These are phyloP conservation scores for Blera fallax DNA, from an alignment of 2,888 invertebrate species.

Conservation along the genomic window DNA sequence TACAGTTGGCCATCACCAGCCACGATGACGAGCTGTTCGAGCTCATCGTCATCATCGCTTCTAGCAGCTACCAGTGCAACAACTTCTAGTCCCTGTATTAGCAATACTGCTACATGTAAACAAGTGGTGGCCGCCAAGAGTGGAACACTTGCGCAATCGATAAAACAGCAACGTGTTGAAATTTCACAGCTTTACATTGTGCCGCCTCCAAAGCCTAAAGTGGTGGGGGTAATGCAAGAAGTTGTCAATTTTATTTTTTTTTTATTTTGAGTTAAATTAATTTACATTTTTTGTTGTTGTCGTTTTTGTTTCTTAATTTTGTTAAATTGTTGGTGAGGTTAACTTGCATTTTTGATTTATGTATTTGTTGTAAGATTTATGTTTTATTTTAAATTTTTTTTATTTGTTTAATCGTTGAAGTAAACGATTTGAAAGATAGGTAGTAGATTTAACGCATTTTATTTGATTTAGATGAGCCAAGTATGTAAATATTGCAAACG, in stretches of 20 bases:
- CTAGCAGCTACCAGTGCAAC: constrained; percentile 61
- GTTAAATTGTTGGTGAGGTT: constrained; percentile 34
- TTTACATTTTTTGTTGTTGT: constrained; percentile 8
- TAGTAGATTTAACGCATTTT: not conserved
- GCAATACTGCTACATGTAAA: constrained; percentile 51
- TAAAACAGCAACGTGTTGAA: constrained; percentile 75
- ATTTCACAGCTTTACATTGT: constrained; percentile 76
- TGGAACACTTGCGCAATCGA: constrained; percentile 74
- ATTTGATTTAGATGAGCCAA: not conserved
- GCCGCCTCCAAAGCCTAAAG: constrained; percentile 74
- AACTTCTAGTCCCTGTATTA: constrained; percentile 45
- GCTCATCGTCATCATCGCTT: constrained; percentile 52
- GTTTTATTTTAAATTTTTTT: constrained; percentile 3
- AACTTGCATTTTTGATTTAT: constrained; percentile 56
- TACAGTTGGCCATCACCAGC: constrained; percentile 83
- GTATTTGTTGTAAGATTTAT: constrained; percentile 37
- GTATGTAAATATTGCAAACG: not conserved
- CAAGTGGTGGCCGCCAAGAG: constrained; percentile 68
- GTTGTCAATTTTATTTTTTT: constrained; percentile 21
- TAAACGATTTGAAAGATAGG: not conserved
- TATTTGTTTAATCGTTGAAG: not conserved
- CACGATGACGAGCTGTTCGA: constrained; percentile 56
- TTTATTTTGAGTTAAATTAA: constrained; percentile 29
- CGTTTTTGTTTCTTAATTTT: constrained; percentile 17
- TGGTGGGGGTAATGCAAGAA: constrained; percentile 74